phyloP scores from a whole-genome alignment of 2,888 invertebrate genomes.

The Platynereis dumerilii region DNA sequence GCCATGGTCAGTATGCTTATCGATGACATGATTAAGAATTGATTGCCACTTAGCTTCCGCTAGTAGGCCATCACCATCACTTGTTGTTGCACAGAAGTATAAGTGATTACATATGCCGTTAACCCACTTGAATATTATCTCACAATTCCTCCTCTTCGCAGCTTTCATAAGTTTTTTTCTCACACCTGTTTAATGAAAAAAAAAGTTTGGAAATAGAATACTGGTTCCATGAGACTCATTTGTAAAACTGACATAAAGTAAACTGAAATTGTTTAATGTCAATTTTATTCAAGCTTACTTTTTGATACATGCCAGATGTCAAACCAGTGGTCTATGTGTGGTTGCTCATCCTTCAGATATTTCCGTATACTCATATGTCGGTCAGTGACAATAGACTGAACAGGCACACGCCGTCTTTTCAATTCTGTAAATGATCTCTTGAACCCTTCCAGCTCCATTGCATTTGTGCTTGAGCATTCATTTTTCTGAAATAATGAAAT shows the following conservation, averaged over 20 bases:
- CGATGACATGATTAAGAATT: not conserved
- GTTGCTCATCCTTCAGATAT: not conserved
- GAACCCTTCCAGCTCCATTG: not conserved
- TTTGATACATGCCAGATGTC: slow-evolving; percentile 4
- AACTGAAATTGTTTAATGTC: not conserved
- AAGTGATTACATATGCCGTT: not conserved
- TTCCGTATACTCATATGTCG: not conserved
- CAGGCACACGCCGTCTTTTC: not conserved
- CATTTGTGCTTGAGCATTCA: not conserved
- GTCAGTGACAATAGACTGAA: not conserved
- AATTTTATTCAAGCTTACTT: not conserved
- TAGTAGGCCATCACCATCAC: not conserved
- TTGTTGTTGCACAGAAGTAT: not conserved
- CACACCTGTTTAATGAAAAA: not conserved
- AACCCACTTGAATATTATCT: not conserved
- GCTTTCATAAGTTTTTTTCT: not conserved
- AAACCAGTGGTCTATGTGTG: not conserved
- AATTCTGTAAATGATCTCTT: not conserved
- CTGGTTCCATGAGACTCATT: no score
- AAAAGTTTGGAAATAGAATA: not conserved
- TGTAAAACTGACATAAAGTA: no score
- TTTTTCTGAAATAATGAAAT: not conserved
- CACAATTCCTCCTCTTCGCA: not conserved
- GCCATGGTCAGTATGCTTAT: not conserved
- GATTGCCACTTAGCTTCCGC: not conserved